Evolutionary conservation across 2,888 invertebrate species (phyloP), one percentile per base, ranked within the genome.

Genomic region (Eupeodes luniger): DNA sequence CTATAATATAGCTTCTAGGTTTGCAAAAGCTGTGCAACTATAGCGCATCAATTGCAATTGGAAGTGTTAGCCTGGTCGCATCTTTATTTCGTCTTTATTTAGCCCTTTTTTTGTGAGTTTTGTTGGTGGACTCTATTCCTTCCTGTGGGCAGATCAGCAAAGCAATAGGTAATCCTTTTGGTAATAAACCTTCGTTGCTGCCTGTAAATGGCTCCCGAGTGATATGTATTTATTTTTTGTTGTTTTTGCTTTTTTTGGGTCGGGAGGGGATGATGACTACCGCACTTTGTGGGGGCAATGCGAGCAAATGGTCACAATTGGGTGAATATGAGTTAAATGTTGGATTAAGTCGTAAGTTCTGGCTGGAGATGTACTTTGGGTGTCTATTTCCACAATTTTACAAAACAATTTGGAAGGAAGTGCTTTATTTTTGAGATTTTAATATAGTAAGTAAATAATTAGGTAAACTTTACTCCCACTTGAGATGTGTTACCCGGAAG

Each of bases 31-130:
- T 47, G 47, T 27, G 12, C 40, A 40, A 53, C 40, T 40, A 77
- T 88, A 81, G 88, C 88, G 85, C 88, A 88, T 88, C 88, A 88
- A 88, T 88, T 88, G 81, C 88, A 85, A 88, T 88, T 88, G 88
- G 85, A 88, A 88, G 85, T 88, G 85, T 84, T 88, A 70, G 62
- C 34, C 59, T 81, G 85, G 87, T 88, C 88, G 88, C 88, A 88
- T 88, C 88, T 88, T 88, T 81, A 88, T 88, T 88, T 88, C 85
- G 88, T 76, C 88, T 88, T 75, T 78, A 80, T 84, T 85, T 62
- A 77, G 70, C 55, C 70, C 55, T 81, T 80, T 77, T 70, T 47
- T 36, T 80, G 69, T 72, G 4, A 44, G 19, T 80, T 77, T 34
- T 34, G 34, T 76, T 75, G 64, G 76, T 81, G 80, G 44, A 10